Conservation (phyloP, 2,113 vertebrate species). For the Oncorhynchus mykiss region DNA sequence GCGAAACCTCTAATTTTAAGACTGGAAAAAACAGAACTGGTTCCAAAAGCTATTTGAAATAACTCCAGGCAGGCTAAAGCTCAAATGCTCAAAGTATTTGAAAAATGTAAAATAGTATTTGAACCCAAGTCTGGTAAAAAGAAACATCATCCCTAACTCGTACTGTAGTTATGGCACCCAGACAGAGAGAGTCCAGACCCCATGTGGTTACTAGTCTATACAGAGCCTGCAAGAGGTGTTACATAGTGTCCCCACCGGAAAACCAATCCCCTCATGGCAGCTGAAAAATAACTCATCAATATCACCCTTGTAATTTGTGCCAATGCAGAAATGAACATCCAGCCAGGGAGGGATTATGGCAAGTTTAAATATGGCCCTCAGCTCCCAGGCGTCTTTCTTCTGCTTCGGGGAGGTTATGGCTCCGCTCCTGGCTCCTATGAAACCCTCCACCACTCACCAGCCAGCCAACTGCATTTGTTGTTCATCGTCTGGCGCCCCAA, state of each 20-base stretch:
- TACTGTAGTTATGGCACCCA: constrained; percentile 10
- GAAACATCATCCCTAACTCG: constrained; percentile 2
- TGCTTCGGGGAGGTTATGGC: constrained; percentile 26
- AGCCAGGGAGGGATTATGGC: constrained; percentile 28
- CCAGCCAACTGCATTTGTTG: constrained; percentile 5
- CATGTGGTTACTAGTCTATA: constrained; percentile 39
- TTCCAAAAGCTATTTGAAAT: too few species aligned
- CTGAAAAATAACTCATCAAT: constrained; percentile 59
- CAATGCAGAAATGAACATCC: constrained; percentile 24
- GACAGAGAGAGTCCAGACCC: constrained; percentile 1
- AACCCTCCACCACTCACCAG: constrained; percentile 2
- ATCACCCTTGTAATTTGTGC: constrained; percentile 22
- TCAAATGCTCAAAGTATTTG: too few species aligned
- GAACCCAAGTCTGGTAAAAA: too few species aligned
- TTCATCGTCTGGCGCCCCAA: constrained; percentile 24
- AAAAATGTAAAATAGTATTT: too few species aligned
- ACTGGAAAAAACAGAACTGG: too few species aligned
- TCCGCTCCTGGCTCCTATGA: constrained; percentile 1
- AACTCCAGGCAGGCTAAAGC: too few species aligned
- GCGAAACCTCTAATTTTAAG: too few species aligned
- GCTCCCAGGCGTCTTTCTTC: neutral
- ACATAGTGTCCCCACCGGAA: constrained; percentile 33
- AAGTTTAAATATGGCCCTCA: constrained; percentile 35
- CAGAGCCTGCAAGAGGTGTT: constrained; percentile 13
- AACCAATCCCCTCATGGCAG: constrained; percentile 49